These are phyloP conservation scores for Oscarella lobularis DNA, from an alignment of 37 sponge, comb jelly and placozoan species.

Conservation along the genomic window DNA sequence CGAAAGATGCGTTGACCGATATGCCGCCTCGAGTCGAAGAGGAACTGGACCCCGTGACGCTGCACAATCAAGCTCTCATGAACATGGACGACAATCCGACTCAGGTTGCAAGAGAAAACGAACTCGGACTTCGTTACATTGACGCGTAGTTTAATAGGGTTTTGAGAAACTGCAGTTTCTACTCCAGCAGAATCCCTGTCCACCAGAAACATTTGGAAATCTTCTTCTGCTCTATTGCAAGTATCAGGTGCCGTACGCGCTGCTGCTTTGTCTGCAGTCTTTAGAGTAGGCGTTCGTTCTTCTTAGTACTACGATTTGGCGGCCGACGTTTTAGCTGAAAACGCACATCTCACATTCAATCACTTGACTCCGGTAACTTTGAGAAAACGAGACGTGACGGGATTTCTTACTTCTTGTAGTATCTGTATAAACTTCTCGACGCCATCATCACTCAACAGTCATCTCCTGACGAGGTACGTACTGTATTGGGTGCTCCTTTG, in stretches of 20 bases:
- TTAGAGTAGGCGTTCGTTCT: background rate
- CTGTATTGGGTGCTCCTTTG: background rate
- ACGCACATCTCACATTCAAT: constrained; percentile 83
- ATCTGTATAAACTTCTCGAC: constrained; percentile 83
- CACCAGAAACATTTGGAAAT: constrained; percentile 92
- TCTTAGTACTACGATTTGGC: constrained; percentile 91
- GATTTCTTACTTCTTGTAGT: constrained; percentile 20
- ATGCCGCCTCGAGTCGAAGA: constrained; percentile 95
- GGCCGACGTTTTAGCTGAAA: constrained; percentile 97
- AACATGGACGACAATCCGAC: constrained; percentile 87
- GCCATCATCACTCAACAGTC: constrained; percentile 77
- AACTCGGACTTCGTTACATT: too few species aligned
- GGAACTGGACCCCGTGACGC: constrained; percentile 89
- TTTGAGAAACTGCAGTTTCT: constrained; percentile 98
- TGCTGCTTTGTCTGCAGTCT: background rate
- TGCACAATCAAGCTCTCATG: constrained; percentile 96
- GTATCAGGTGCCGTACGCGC: constrained; percentile 40
- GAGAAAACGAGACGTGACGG: background rate
- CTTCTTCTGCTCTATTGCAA: constrained; percentile 89
- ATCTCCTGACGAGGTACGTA: constrained; percentile 76
- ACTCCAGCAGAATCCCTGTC: constrained; percentile 86
- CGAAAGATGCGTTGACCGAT: constrained; percentile 89
- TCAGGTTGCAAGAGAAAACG: too few species aligned
- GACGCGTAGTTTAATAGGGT: constrained; percentile 20
- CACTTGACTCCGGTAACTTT: constrained; percentile 36